Evolutionary conservation across 1,140 invertebrate species (phyloP), one percentile per base, ranked within the genome.

Genomic region (Drosophila teissieri): DNA sequence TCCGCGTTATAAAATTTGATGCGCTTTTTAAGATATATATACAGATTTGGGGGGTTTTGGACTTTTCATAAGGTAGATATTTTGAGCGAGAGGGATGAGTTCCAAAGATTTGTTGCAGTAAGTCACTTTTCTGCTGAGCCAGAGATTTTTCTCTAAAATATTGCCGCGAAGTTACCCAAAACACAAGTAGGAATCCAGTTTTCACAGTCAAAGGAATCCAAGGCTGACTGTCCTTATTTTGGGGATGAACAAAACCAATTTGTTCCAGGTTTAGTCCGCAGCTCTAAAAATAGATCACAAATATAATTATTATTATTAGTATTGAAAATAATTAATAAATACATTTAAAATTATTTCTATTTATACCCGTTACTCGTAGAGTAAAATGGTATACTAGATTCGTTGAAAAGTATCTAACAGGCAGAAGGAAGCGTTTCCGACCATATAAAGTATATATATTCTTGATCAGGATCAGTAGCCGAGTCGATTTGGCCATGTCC

Each of bases 141-240:
- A 78, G 31, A 93, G 48, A 93, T 93, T 95, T 93, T 91, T 99
- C 98, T 80, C 96, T 95, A 68, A 97, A 95, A 83, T 96, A 97
- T 91, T 99, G 98, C 14, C 97, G 94, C 90, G 98, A 94, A 10
- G 98, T 99, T 67, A 98, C 95, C 97, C 97, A 98, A 93, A 99
- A 99, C 95, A 98, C 97, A n/a, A 96, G 93, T 36, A 97, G 97
- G 92, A 97, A 99, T 22, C 96, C 78, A 65, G 96, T 96, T 91
- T 98, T 98, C 5, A 98, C 94, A 14, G 96, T 93, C 15, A 99
- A 92, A 19, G 96, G 95, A 86, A 96, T 94, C 90, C 94, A 96
- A 10, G 96, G 94, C 67, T 95, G 94, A 68, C 95, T 93, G 0
- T 91, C 92, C 39, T 73, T 61, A 39, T 83, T 75, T 46, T 58